Evolutionary conservation across 2,797 vertebrate species (phyloP).

Genomic region (Cephalopachus bancanus): DNA sequence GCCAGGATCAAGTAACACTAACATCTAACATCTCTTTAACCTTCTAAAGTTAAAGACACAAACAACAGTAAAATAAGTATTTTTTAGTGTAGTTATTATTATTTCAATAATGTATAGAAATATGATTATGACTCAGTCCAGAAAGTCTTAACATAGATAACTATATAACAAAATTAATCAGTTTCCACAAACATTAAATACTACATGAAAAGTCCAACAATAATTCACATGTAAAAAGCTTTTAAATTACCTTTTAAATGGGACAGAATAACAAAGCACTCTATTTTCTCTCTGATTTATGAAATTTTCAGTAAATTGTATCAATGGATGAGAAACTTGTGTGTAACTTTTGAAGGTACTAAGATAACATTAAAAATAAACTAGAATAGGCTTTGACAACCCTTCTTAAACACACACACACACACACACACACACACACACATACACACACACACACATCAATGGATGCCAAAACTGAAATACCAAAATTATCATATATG

Average conservation of each 20-base stretch:
- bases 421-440: too few species aligned
- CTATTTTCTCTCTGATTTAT: background rate
- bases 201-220: conserved; percentile 27
- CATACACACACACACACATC: too few species aligned
- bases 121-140: conserved; percentile 44
- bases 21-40: conserved; percentile 56
- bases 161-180: background rate
- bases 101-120: conserved; percentile 36
- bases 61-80: conserved; percentile 21
- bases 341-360: background rate
- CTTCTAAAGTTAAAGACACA: conserved; percentile 72
- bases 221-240: background rate
- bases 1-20: conserved; percentile 25
- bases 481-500: background rate
- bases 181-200: background rate
- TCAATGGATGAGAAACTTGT: background rate
- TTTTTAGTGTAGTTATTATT: conserved; percentile 15
- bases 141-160: background rate
- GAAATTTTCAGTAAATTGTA: background rate
- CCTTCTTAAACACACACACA: too few species aligned
- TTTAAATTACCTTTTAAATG: background rate
- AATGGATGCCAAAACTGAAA: background rate
- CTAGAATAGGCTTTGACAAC: background rate
- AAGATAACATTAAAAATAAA: conserved; percentile 19
- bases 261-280: background rate